Conservation (phyloP, 1,140 invertebrate species). For the Stenopsyche tienmushanensis region DNA sequence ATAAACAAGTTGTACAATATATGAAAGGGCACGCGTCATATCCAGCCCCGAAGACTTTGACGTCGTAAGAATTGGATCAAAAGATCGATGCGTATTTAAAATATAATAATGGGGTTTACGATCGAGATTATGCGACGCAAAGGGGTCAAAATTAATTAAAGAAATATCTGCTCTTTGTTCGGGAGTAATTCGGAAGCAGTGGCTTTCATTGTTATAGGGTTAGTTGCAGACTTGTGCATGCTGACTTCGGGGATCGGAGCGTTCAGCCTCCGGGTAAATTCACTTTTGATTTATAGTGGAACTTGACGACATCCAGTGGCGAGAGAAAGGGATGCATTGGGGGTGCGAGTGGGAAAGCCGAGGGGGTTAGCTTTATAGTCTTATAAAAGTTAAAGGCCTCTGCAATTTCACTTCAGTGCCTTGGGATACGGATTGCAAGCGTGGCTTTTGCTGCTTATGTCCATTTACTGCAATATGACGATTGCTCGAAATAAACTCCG, state of each 20-base stretch:
- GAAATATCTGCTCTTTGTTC: no score
- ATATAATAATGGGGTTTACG: no score
- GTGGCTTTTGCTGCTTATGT: slow-evolving; percentile 14
- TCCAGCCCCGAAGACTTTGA: background rate
- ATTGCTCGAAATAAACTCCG: no score
- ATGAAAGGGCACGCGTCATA: background rate
- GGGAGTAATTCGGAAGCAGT: background rate
- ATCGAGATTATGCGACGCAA: no score
- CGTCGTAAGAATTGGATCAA: background rate
- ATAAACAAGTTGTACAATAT: background rate
- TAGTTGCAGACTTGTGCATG: background rate
- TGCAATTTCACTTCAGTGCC: background rate
- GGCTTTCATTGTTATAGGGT: background rate
- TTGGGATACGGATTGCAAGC: background rate
- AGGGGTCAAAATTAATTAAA: no score
- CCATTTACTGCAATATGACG: background rate
- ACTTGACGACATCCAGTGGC: slow-evolving; percentile 12
- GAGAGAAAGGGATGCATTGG: background rate
- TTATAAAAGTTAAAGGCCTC: slow-evolving; percentile 10
- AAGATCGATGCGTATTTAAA: no score
- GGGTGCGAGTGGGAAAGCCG: background rate
- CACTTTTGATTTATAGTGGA: slow-evolving; percentile 23
- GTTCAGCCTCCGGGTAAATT: background rate
- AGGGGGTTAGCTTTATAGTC: background rate
- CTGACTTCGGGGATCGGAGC: no score